Conservation (phyloP, 2,888 invertebrate genomes). For the Brassicogethes aeneus region DNA sequence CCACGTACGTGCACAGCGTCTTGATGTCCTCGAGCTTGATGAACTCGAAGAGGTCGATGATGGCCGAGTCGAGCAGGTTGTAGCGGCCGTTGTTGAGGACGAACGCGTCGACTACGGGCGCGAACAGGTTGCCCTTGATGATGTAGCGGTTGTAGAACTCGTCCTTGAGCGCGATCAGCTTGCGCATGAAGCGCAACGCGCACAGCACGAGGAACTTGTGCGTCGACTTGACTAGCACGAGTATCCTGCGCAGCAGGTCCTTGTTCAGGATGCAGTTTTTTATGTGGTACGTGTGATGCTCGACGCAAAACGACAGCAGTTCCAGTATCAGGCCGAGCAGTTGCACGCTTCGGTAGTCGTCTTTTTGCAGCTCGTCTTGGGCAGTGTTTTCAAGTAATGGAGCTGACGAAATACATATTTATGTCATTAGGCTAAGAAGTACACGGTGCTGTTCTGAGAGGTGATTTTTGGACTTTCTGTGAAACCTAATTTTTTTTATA, state of each 20-base stretch:
- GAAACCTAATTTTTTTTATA: too few species aligned
- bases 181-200: conserved; percentile 93
- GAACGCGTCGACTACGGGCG: conserved; percentile 94
- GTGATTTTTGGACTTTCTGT: too few species aligned
- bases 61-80: conserved; percentile 97
- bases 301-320: conserved; percentile 94
- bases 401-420: too few species aligned
- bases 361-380: conserved; percentile 80
- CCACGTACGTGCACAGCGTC: conserved; percentile 83
- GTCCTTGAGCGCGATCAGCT: conserved; percentile 94
- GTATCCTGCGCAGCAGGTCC: conserved; percentile 88
- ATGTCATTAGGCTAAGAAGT: too few species aligned
- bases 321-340: conserved; percentile 90
- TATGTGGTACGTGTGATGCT: conserved; percentile 98
- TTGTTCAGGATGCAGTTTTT: conserved; percentile 96
- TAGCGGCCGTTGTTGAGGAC: conserved; percentile 95
- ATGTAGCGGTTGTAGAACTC: conserved; percentile 97
- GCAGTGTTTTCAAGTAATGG: conserved; percentile 91
- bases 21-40: conserved; percentile 91
- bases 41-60: conserved; percentile 98
- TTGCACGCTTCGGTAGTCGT: conserved; percentile 96
- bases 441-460: too few species aligned
- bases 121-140: conserved; percentile 87
- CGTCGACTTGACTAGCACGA: conserved; percentile 92
- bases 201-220: conserved; percentile 96